A percentile compares a stretch with the other conserved stretches of the same genome.
phyloP scores from a whole-genome alignment of 2,113 vertebrate species.

The Gopherus flavomarginatus region DNA sequence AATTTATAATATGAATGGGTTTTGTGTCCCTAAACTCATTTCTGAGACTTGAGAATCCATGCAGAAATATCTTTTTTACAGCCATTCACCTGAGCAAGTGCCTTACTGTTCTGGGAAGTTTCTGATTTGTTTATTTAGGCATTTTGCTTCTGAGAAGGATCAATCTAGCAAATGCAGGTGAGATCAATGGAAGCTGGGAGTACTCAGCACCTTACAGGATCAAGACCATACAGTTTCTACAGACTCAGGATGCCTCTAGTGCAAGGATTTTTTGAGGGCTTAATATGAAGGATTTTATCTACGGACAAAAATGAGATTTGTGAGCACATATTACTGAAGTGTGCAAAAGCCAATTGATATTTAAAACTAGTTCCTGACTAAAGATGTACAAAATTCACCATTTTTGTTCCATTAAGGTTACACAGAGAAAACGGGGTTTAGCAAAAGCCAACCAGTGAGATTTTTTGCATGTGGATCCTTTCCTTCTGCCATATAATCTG shows the following conservation, averaged over 20 bases:
- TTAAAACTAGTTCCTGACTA: not conserved
- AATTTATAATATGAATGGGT: constrained; percentile 73
- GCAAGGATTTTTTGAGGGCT: not conserved
- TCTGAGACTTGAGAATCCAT: constrained; percentile 41
- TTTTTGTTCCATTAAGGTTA: not conserved
- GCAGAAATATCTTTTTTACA: constrained; percentile 15
- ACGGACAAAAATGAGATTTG: not conserved
- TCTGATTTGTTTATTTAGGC: constrained; percentile 41
- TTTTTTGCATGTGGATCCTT: not conserved
- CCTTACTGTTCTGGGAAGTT: not conserved
- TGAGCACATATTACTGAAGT: not conserved
- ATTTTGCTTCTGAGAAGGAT: constrained; percentile 33
- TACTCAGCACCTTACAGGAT: not conserved
- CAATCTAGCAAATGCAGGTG: constrained; percentile 7
- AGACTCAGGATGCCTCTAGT: not conserved
- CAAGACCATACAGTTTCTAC: not conserved
- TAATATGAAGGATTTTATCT: not conserved
- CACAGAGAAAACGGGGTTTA: not conserved
- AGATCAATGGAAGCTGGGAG: constrained; percentile 43
- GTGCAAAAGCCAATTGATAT: not conserved
- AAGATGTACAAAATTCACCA: accelerated
- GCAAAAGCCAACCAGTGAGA: not conserved
- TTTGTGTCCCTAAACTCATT: constrained; percentile 68
- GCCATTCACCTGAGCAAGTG: not conserved
- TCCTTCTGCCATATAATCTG: not conserved